Base-by-base conservation (phyloP, 2,113 vertebrate genomes). In the Stigmatopora argus region DNA sequence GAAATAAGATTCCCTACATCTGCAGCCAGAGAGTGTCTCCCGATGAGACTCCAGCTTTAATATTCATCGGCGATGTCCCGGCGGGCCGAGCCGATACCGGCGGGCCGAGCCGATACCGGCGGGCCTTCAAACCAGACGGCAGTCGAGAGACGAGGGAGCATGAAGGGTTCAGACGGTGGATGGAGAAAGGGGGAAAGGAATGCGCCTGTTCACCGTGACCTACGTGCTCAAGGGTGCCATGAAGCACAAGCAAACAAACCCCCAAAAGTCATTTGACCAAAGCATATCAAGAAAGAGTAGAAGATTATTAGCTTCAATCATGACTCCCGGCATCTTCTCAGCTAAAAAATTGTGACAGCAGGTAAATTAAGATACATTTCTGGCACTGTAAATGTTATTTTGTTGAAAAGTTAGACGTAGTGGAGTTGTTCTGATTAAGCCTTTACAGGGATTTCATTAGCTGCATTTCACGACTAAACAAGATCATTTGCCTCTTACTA, bases 41-140 rank as follows among this genome's bases (percentile, higher is more conserved):
- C 2, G 47, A 34, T 14, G 53, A 66, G 49, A 46, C 67, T 66
- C 0, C 13, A 0, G 17, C 58, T 72, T 73, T 59, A 75, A 77
- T 73, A 78, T 79, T 79, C 65, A 72, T 64, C 10, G n/a, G n/a
- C 4, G 23, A 63, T 4, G 17, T 46, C 67, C 69, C 75, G 0
- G 61, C 13, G 69, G 65, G 61, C 55, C 64, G 31, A 1, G 23
- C 35, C n/a, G 12, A 61, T 4, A 9, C 3, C 77, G 79, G 72
- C 14, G 19, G 53, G 68, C 72, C 79, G 31, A 1, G 23, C 35
- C n/a, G 12, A 61, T 4, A 9, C 3, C 77, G 79, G 72, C 14
- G 19, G 53, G 68, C 72, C 79, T 79, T 78, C 48, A 69, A 38
- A 56, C 34, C 58, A 61, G 59, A 61, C 59, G 45, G 38, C 38